Base-by-base conservation (phyloP, 37 sponge, comb jelly and placozoan genomes). In the Beroe ovata region DNA sequence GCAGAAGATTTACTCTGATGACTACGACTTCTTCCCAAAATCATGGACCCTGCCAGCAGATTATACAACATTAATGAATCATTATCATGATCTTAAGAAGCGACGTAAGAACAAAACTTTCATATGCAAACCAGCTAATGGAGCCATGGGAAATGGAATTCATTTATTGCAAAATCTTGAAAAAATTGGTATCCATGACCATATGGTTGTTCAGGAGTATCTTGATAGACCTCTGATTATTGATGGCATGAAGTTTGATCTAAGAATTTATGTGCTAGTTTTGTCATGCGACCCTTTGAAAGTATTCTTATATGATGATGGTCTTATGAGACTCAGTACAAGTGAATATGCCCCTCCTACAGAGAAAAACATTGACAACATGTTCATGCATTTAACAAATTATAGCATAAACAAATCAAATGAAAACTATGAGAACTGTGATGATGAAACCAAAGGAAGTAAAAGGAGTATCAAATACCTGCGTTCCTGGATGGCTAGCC, bases 391-490 rank as follows among this genome's bases (percentile, higher is more conserved):
- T 64, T 89, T 96, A 58, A 96, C 96, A 21, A 96, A 96, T 89
- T 96, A 96, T 90, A 94, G 95, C 72, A 91, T 96, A 90, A 96
- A 96, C 91, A 96, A 94, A 40, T 92, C 91, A 88, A 96, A 92
- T 84, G 72, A 77, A 41, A 64, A 60, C 0, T 96, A 92, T 88
- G 92, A 93, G 23, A 59, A 77, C 26, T 91, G 90, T 88, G 94
- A 93, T 34, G 89, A 88, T 29, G 29, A 40, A 29, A 94, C 91
- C 47, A 89, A 64, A 34, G 96, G 96, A 20, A 94, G 94, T 59
- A 96, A 96, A 90, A 90, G 94, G 35, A 93, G 94, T 8, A 37
- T 95, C 18, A 72, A 91, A 60, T 95, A 90, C 77, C 90, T 95
- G 84, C 93, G 88, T 64, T 64, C 60, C 0, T 95, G 96, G 96